These are phyloP conservation scores for Brotula barbata DNA, from an alignment of 2,797 vertebrate genomes.

Conservation along the genomic window DNA sequence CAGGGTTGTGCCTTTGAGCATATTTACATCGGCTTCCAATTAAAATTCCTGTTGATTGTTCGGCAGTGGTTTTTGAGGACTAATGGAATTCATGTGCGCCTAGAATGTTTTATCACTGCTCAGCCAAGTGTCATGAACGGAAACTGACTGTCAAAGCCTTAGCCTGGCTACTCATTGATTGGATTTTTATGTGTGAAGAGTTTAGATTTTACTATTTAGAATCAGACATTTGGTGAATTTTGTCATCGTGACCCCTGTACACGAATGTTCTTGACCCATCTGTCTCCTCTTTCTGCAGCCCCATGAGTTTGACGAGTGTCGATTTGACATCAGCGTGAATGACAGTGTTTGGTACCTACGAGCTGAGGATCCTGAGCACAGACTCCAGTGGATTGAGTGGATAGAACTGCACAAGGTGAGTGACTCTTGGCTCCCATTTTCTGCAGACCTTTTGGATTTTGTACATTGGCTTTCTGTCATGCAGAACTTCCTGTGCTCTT, in stretches of 20 bases:
- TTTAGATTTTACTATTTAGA: conserved; percentile 7
- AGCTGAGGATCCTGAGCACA: conserved; percentile 92
- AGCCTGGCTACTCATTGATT: not conserved
- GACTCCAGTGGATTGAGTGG: conserved; percentile 94
- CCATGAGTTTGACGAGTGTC: conserved; percentile 98
- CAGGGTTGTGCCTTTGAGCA: conserved; percentile 32
- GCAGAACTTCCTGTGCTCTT: no score
- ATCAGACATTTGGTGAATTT: conserved; percentile 14
- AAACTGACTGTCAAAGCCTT: not conserved
- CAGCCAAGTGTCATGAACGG: conserved; percentile 27
- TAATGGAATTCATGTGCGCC: conserved; percentile 67
- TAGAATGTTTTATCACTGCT: conserved; percentile 43
- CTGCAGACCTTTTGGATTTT: not conserved
- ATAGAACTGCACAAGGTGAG: conserved; percentile 96
- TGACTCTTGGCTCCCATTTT: not conserved
- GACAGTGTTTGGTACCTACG: conserved; percentile 98
- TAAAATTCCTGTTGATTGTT: conserved; percentile 65
- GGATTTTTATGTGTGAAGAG: not conserved
- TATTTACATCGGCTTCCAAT: conserved; percentile 66
- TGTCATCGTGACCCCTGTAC: conserved; percentile 11
- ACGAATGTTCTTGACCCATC: conserved; percentile 17
- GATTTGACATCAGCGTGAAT: conserved; percentile 97
- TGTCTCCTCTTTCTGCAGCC: conserved; percentile 79
- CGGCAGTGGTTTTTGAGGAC: conserved; percentile 39
- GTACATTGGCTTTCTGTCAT: no score